Base-by-base conservation (phyloP, 2,888 invertebrate species). In the Apomyelois bistriatella region DNA sequence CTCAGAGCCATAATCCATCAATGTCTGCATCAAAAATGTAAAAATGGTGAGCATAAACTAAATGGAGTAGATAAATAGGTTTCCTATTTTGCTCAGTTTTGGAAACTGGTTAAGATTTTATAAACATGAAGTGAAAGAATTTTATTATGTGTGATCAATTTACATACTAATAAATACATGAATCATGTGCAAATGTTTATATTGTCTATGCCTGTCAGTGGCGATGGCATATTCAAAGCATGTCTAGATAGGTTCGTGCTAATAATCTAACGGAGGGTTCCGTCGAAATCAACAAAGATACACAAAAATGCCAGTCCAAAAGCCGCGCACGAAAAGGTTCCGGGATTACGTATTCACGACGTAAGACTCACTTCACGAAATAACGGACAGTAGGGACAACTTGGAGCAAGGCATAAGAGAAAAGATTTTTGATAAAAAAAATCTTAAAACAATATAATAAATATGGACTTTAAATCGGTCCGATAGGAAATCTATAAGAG, bases 271-370 rank as follows among this genome's bases (percentile, higher is more conserved):
- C 9, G 32, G 32, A 48, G 53, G 40, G 32, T 53, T 52, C 53
- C 41, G 30, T 48, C 46, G 42, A 50, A 51, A 53, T 59, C 59
- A 53, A 48, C 37, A 46, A 42, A 56, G 54, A 54, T 59, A 57
- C 64, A 65, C 50, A 53, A 59, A 64, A 73, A 70, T 62, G 62
- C 59, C 67, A 60, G 60, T 65, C 58, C 68, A 71, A 70, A 68
- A 65, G 59, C 59, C 58, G 61, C 54, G 66, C 66, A 64, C 52
- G 47, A 52, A 69, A 68, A 66, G 68, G 67, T 70, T 65, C 59
- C 65, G 64, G 66, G 67, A 75, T 76, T 76, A 76, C 70, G 76
- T 74, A 76, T 76, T 76, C 76, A 72, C 66, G 57, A 62, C 72
- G 68, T 68, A 70, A 70, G 71, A 70, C 73, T 74, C 74, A 74